Evolutionary conservation across 2,113 vertebrate genomes (phyloP), one percentile per base, ranked within the genome.

Genomic region (Neodontobutis hainanensis): DNA sequence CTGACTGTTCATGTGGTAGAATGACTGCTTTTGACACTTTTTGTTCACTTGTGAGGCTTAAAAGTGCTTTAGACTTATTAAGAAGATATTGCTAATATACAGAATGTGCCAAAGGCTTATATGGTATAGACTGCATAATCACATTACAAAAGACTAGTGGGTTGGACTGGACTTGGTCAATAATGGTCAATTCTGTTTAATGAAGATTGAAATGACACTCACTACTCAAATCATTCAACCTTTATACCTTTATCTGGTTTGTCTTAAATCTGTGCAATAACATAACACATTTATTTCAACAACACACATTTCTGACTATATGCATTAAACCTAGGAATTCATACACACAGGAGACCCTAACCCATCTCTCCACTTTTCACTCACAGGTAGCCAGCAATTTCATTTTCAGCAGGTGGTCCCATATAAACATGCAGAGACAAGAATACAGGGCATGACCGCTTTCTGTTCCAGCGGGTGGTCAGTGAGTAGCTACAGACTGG

Each of bases 171-270:
- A 75, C 80, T 70, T 8, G 16, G 35, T 16, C 56, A 78, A 82
- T 61, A 85, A 83, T 27, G 77, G 80, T 81, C 70, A 84, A 70
- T 82, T 75, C n/a, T 82, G 78, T 77, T 48, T 5, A 34, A 57
- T 43, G 63, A 77, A 65, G 65, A 79, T 75, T 84, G 60, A 81
- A 79, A 86, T 82, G 67, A 79, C 78, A 68, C 51, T 47, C 32
- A 9, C 64, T 50, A 77, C 75, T 82, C 60, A 64, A 85, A 81
- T 84, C 77, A 81, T 76, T 67, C 6, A 42, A 2, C 77, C 81
- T 85, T 85, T 81, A 85, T 75, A 85, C n/a, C n/a, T n/a, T n/a
- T n/a, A 85, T 81, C 81, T 65, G 79, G n/a, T n/a, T n/a, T n/a
- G n/a, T n/a, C 77, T 84, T 80, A 77, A 76, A 77, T 80, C 79